A percentile compares a stretch with the other conserved stretches of the same genome.
These are phyloP conservation scores for Perca fluviatilis DNA, from an alignment of 2,113 vertebrate species.

Conservation along the genomic window DNA sequence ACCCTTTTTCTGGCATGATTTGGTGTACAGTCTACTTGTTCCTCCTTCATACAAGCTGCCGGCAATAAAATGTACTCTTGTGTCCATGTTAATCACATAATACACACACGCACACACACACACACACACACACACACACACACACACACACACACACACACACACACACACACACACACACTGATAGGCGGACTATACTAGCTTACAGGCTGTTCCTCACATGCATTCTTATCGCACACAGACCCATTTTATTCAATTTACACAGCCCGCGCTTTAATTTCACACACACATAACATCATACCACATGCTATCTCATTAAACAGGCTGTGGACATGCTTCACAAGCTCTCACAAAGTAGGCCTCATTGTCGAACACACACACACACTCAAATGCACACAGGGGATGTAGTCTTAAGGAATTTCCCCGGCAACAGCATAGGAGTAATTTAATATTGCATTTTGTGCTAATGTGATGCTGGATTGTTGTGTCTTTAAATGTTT, in stretches of 20 bases:
- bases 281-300: constrained; percentile 70
- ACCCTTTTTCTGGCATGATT: constrained; percentile 11
- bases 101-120: constrained; percentile 11
- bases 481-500: constrained; percentile 36
- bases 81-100: constrained; percentile 54
- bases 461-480: constrained; percentile 22
- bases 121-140: constrained; percentile 29
- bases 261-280: constrained; percentile 64
- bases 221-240: constrained; percentile 65
- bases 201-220: constrained; percentile 35
- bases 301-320: constrained; percentile 78
- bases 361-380: constrained; percentile 46
- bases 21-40: constrained; percentile 20
- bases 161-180: constrained; percentile 42
- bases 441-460: constrained; percentile 56
- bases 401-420: constrained; percentile 54
- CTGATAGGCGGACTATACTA: constrained; percentile 7
- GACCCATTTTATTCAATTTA: constrained; percentile 77
- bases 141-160: constrained; percentile 40
- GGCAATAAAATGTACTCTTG: constrained; percentile 41
- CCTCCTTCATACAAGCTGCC: constrained; percentile 32
- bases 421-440: constrained; percentile 31
- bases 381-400: constrained; percentile 25
- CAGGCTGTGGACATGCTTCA: constrained; percentile 64
- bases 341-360: constrained; percentile 52